Evolutionary conservation across 2,888 invertebrate genomes (phyloP).

Genomic region (Aproaerema taeniolella): DNA sequence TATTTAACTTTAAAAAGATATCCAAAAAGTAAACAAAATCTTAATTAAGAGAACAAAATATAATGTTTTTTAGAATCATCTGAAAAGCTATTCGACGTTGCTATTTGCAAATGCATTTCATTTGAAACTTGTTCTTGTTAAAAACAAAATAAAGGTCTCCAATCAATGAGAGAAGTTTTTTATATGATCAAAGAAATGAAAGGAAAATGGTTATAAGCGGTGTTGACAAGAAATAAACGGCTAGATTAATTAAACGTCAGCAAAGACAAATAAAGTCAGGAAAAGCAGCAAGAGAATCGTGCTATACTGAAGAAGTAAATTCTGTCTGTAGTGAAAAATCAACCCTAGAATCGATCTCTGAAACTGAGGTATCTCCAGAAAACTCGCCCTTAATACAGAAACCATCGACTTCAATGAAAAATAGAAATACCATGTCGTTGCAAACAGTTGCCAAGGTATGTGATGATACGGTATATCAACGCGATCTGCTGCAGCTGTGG

Average conservation of each 20-base stretch:
- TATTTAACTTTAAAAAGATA: background rate
- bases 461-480: background rate
- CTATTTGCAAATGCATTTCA: background rate
- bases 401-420: background rate
- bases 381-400: no score
- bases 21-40: background rate
- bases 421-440: background rate
- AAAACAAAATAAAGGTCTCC: background rate
- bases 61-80: background rate
- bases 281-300: no score
- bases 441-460: background rate
- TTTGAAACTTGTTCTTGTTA: background rate
- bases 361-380: no score
- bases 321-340: background rate
- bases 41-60: background rate
- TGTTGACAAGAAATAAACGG: background rate
- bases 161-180: background rate
- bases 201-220: conserved; percentile 1
- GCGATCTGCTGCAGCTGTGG: background rate
- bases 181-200: background rate
- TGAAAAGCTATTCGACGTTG: background rate
- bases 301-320: background rate
- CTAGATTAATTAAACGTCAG: conserved; percentile 1
- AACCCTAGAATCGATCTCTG: no score
- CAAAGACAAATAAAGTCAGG: background rate